These are phyloP conservation scores for Equus quagga DNA, from an alignment of 2,113 vertebrate species.

Conservation along the genomic window DNA sequence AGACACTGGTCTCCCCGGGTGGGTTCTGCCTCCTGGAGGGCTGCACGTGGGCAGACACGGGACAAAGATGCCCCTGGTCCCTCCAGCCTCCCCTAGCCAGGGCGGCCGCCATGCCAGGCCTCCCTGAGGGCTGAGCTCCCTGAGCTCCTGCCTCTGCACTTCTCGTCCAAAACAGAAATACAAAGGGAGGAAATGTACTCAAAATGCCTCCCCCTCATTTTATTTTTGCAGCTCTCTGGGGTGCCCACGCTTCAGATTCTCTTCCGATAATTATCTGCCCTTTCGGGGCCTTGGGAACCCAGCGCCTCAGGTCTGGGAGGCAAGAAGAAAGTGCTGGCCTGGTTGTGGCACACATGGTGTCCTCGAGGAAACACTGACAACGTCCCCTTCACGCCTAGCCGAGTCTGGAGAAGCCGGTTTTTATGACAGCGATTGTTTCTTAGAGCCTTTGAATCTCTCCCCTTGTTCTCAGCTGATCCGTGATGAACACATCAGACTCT, in stretches of 20 bases:
- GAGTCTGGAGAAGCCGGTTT: neutral
- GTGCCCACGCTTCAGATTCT: constrained; percentile 25
- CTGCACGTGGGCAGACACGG: accelerated
- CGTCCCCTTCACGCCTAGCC: accelerated
- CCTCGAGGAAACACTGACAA: accelerated
- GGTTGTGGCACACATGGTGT: accelerated
- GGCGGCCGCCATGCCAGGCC: neutral
- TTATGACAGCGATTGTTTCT: neutral
- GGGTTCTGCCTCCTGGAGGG: neutral
- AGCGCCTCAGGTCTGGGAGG: neutral
- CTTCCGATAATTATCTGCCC: constrained; percentile 74
- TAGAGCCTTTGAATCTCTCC: neutral
- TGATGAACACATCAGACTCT: neutral
- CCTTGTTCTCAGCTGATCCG: neutral
- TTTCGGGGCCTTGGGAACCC: constrained; percentile 44
- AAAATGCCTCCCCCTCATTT: constrained; percentile 69
- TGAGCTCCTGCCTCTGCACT: neutral
- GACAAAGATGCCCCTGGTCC: accelerated
- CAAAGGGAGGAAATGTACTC: constrained; percentile 74
- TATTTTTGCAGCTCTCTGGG: constrained; percentile 67
- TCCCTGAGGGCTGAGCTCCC: neutral
- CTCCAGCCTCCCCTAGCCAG: accelerated
- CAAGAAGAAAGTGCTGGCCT: neutral
- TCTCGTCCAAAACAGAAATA: constrained; percentile 58
- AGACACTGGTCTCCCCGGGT: neutral